Evolutionary conservation across 2,797 vertebrate genomes (phyloP).

Genomic region (Babyrousa celebensis): DNA sequence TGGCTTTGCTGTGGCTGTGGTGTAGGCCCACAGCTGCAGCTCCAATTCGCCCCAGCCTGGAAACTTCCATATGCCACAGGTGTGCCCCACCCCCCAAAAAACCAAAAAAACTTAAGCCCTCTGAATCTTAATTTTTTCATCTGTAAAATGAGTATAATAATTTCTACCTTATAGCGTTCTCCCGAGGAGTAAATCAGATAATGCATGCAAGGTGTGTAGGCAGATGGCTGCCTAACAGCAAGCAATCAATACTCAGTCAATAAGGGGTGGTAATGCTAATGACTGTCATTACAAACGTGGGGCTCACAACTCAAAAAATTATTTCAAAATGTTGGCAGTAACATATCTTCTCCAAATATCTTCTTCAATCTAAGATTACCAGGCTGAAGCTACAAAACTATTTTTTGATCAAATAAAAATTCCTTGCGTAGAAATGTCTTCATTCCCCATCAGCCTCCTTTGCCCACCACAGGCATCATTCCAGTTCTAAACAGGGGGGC

Average conservation of each 20-base stretch:
- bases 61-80: no score
- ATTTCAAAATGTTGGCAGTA: background rate
- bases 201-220: background rate
- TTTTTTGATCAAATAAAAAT: conserved; percentile 11
- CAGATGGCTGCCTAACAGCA: background rate
- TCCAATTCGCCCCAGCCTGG: no score
- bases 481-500: background rate
- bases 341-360: background rate
- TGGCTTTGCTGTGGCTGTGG: no score
- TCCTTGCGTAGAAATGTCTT: background rate
- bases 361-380: background rate
- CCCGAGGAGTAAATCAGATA: background rate
- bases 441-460: background rate
- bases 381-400: background rate
- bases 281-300: background rate
- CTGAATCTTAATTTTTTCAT: conserved; percentile 1
- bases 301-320: background rate
- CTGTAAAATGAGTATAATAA: conserved; percentile 8
- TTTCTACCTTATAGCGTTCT: background rate
- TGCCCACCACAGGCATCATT: no score
- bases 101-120: background rate
- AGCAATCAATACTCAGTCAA: background rate
- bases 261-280: background rate
- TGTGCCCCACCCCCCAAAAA: no score
- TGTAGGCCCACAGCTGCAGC: no score